Evolutionary conservation across 2,797 vertebrate species (phyloP).

Genomic region (Tiaroga cobitis): DNA sequence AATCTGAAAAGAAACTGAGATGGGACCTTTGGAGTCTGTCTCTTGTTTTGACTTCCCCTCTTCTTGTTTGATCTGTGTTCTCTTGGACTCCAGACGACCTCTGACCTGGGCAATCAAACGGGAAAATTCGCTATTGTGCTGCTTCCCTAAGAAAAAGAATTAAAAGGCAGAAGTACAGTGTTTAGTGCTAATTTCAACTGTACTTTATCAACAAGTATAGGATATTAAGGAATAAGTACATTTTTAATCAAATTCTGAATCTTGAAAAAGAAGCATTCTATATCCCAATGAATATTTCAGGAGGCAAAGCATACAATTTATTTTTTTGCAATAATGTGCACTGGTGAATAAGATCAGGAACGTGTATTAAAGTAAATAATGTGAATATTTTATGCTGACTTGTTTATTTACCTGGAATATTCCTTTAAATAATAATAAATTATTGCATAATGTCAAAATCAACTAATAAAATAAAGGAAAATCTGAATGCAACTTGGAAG

Average conservation of each 20-base stretch:
- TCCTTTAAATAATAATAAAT: neutral
- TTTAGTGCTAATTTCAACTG: neutral
- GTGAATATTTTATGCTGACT: neutral
- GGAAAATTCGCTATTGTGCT: conserved; percentile 77
- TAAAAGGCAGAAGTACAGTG: neutral
- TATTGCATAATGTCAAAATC: neutral
- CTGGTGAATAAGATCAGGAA: neutral
- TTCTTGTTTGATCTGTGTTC: conserved; percentile 63
- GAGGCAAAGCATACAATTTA: neutral
- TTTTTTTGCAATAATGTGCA: neutral
- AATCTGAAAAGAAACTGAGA: conserved; percentile 14
- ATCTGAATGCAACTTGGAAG: neutral
- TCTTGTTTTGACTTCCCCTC: conserved; percentile 44
- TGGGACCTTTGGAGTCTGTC: conserved; percentile 36
- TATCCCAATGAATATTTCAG: neutral
- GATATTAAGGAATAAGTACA: neutral
- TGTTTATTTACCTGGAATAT: neutral
- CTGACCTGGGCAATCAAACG: conserved; percentile 77
- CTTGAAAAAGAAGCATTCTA: neutral
- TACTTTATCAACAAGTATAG: neutral
- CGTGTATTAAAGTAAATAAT: neutral
- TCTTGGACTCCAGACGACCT: conserved; percentile 64
- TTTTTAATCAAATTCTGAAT: neutral
- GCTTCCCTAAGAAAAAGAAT: conserved; percentile 71
- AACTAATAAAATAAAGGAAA: neutral